Evolutionary conservation across 2,113 vertebrate species (phyloP).

Genomic region (Bujurquina vittata): DNA sequence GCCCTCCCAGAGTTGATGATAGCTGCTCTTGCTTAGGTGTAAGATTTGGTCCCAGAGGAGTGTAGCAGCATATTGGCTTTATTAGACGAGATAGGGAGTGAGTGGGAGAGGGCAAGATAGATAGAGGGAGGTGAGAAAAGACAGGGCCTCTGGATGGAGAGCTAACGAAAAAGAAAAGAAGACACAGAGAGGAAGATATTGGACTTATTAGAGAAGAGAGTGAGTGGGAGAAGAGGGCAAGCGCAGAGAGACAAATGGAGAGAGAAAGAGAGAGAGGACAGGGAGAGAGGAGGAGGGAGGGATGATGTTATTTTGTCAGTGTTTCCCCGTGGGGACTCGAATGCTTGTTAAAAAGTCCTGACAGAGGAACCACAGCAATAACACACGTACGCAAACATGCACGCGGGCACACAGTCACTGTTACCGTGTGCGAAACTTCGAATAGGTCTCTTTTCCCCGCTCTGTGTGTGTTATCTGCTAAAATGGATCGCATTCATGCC

Average conservation of each 20-base stretch:
- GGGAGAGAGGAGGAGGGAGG: background rate
- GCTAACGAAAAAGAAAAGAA: conserved; percentile 49
- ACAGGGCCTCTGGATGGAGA: conserved; percentile 50
- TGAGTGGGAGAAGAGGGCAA: conserved; percentile 57
- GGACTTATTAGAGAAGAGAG: conserved; percentile 66
- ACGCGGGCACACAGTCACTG: conserved; percentile 16
- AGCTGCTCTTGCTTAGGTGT: conserved; percentile 19
- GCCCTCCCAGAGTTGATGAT: background rate
- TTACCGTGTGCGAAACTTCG: conserved; percentile 43
- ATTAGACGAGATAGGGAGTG: conserved; percentile 58
- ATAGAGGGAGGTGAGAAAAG: conserved; percentile 49
- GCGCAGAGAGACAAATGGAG: conserved; percentile 42
- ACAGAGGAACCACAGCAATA: conserved; percentile 67
- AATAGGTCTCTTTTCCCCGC: conserved; percentile 24
- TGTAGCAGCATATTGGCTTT: conserved; percentile 45
- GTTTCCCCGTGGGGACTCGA: conserved; percentile 68
- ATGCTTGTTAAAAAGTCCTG: conserved; percentile 81
- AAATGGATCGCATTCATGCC: conserved; percentile 32
- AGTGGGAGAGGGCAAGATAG: conserved; percentile 53
- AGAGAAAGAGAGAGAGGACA: background rate
- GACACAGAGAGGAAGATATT: conserved; percentile 55
- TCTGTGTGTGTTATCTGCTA: conserved; percentile 31
- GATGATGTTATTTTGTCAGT: conserved; percentile 76
- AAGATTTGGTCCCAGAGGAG: conserved; percentile 40
- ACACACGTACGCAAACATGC: conserved; percentile 49